Conservation (phyloP, 2,888 invertebrate species). For the Luperina testacea region DNA sequence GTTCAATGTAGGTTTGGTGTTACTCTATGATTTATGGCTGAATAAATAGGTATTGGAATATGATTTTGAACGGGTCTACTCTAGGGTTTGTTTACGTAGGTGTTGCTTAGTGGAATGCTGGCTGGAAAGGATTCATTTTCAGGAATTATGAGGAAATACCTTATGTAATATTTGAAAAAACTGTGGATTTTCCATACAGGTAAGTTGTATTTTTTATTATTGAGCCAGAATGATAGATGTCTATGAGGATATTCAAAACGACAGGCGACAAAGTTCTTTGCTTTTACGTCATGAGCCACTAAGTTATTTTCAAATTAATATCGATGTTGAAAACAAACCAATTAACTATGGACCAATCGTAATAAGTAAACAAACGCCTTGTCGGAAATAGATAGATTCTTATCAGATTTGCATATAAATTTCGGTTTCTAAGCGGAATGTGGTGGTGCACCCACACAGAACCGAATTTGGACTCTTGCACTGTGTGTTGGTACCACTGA, state of each 20-base stretch:
- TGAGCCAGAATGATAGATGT: neutral
- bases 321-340: constrained; percentile 14
- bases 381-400: constrained; percentile 61
- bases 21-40: constrained; percentile 63
- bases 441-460: constrained; percentile 74
- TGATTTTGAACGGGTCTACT: constrained; percentile 26
- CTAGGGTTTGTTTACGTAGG: constrained; percentile 23
- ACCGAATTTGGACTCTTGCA: constrained; percentile 85
- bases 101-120: neutral
- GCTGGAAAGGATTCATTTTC: neutral
- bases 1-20: constrained; percentile 64
- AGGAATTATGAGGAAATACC: neutral
- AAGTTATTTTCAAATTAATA: constrained; percentile 6
- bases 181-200: neutral
- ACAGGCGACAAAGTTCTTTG: neutral
- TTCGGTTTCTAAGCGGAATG: constrained; percentile 63
- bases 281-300: neutral
- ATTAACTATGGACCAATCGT: constrained; percentile 22
- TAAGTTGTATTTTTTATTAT: neutral
- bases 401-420: constrained; percentile 63
- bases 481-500: constrained; percentile 89
- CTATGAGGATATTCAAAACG: neutral
- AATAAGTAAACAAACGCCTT: constrained; percentile 42
- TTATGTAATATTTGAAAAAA: neutral
- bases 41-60: constrained; percentile 63